Conservation (phyloP, 2,113 vertebrate species). For the Forbesichthys agassizii region DNA sequence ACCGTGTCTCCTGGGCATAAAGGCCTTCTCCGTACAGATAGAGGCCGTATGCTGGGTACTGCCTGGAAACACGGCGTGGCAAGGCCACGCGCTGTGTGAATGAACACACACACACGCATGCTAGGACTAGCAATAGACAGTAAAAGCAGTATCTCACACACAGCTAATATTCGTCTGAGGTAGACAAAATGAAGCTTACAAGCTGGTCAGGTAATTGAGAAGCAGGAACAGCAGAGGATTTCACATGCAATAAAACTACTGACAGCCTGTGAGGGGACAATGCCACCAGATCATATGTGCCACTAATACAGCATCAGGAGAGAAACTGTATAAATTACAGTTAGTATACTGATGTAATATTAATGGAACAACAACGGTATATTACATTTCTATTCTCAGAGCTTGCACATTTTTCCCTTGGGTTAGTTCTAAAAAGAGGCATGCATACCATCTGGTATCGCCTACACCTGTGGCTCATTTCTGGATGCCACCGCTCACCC, state of each 20-base stretch:
- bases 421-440: neutral
- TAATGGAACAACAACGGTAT: too few species aligned
- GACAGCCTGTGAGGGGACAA: neutral
- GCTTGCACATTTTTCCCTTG: too few species aligned
- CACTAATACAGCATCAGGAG: too few species aligned
- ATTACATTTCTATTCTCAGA: too few species aligned
- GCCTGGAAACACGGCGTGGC: slow-evolving; percentile 83
- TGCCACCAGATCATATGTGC: too few species aligned
- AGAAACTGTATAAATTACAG: too few species aligned
- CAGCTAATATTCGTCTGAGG: neutral
- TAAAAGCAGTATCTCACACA: slow-evolving; percentile 5
- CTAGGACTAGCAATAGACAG: slow-evolving; percentile 5
- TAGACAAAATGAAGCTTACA: too few species aligned
- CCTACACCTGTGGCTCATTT: slow-evolving; percentile 47
- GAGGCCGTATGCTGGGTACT: slow-evolving; percentile 89
- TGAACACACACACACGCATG: slow-evolving; percentile 9
- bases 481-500: neutral
- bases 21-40: slow-evolving; percentile 94
- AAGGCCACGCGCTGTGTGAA: slow-evolving; percentile 84
- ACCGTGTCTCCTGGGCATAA: slow-evolving; percentile 87
- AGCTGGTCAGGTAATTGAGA: neutral
- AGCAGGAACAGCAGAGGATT: neutral
- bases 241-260: neutral
- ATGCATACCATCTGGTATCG: neutral
- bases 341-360: too few species aligned